Evolutionary conservation across 2,888 invertebrate genomes (phyloP).

Genomic region (Azorinus chamasolen): DNA sequence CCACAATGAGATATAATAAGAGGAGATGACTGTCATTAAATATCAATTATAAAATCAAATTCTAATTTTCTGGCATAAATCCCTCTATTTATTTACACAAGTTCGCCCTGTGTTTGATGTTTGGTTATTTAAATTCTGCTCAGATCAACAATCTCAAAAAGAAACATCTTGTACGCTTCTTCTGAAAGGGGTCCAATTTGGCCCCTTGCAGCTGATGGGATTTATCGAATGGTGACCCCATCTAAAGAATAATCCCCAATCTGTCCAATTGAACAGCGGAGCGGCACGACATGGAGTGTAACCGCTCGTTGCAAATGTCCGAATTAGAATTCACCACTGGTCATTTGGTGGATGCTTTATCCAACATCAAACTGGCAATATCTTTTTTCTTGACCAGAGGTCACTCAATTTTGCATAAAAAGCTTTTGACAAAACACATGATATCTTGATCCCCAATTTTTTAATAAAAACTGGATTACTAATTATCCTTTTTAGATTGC

Average conservation of each 20-base stretch:
- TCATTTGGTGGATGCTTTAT: conserved; percentile 10
- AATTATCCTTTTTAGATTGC: conserved; percentile 17
- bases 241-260: conserved; percentile 35
- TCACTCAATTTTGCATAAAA: conserved; percentile 32
- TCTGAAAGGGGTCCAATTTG: conserved; percentile 42
- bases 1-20: too few species aligned
- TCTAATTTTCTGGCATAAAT: conserved; percentile 39
- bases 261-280: conserved; percentile 32
- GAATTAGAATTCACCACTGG: conserved; percentile 29
- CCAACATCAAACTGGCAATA: conserved; percentile 38
- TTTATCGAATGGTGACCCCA: conserved; percentile 36
- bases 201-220: conserved; percentile 35
- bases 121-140: conserved; percentile 53
- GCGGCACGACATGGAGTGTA: conserved; percentile 37
- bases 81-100: conserved; percentile 40
- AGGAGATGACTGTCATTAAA: conserved; percentile 17
- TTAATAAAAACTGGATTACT: conserved; percentile 46
- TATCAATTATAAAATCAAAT: conserved; percentile 47
- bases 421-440: neutral
- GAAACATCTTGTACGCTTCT: conserved; percentile 39
- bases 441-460: conserved; percentile 7
- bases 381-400: conserved; percentile 25
- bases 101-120: conserved; percentile 39
- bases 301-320: conserved; percentile 41
- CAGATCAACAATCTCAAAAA: conserved; percentile 39